Percentiles rank a stretch among this genome's conserved stretches.
Conservation (phyloP, 2,888 invertebrate genomes). For the Xestia sexstrigata region DNA sequence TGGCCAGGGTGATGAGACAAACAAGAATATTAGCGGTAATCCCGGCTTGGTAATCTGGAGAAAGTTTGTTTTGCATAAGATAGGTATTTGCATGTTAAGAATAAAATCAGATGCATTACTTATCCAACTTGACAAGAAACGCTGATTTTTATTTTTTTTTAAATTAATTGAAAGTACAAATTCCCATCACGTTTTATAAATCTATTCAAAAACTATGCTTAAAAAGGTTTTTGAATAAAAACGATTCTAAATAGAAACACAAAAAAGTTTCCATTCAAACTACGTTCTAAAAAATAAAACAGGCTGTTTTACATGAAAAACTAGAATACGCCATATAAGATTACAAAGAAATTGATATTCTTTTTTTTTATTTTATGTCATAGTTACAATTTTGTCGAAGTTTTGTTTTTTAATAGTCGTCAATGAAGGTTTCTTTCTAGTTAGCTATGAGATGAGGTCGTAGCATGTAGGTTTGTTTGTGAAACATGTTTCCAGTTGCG, state of each 20-base stretch:
- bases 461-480: neutral
- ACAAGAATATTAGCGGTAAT: slow-evolving; percentile 28
- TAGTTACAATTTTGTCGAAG: neutral
- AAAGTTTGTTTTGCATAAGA: slow-evolving; percentile 31
- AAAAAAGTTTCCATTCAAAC: neutral
- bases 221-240: too few species aligned
- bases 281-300: neutral
- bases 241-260: too few species aligned
- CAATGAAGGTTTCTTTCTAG: neutral
- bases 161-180: neutral
- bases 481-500: neutral
- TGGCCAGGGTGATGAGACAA: slow-evolving; percentile 52
- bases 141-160: too few species aligned
- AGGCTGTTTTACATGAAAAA: neutral
- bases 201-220: too few species aligned
- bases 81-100: neutral
- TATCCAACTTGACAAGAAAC: neutral
- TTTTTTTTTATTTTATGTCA: neutral
- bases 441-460: neutral
- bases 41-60: slow-evolving; percentile 12
- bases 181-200: neutral
- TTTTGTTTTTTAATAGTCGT: neutral
- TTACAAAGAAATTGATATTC: neutral
- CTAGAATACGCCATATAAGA: neutral
- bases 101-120: neutral